These are phyloP conservation scores for Crax fasciolata DNA, from an alignment of 2,797 vertebrate genomes.

Conservation along the genomic window DNA sequence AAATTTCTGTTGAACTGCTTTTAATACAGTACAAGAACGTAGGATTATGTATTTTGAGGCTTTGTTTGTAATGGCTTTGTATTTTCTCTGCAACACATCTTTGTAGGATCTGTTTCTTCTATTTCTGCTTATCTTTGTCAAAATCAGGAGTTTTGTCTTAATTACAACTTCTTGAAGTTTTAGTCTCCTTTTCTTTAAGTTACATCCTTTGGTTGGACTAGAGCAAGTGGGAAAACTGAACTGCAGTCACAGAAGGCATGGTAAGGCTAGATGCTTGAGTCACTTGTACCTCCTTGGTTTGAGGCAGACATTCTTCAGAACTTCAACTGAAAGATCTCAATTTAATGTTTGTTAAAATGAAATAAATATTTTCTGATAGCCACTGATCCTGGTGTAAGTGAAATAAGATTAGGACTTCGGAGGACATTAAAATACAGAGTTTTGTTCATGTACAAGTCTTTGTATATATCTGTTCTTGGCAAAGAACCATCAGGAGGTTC, in stretches of 20 bases:
- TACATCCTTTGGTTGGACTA: conserved; percentile 56
- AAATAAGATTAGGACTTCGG: neutral
- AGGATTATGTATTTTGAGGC: conserved; percentile 1
- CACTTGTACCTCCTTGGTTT: conserved; percentile 1
- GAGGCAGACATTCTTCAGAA: conserved; percentile 22
- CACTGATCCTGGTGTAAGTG: neutral
- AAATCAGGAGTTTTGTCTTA: conserved; percentile 10
- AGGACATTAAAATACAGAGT: neutral
- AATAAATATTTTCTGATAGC: neutral
- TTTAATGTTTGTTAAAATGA: neutral
- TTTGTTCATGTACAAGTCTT: neutral
- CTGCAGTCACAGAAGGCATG: conserved; percentile 57
- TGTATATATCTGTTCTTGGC: neutral
- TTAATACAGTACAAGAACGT: neutral
- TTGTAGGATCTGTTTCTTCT: conserved; percentile 33
- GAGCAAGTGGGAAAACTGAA: conserved; percentile 47
- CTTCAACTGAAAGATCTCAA: neutral
- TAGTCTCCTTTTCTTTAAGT: conserved; percentile 57
- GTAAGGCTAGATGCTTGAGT: conserved; percentile 69
- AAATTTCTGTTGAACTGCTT: neutral
- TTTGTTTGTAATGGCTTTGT: neutral
- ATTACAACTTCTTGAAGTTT: conserved; percentile 13
- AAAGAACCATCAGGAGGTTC: neutral
- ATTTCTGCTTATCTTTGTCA: conserved; percentile 20
- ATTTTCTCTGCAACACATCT: conserved; percentile 17